These are phyloP conservation scores for Rhabdornis inornatus DNA, from an alignment of 2,113 vertebrate genomes.

Conservation along the genomic window DNA sequence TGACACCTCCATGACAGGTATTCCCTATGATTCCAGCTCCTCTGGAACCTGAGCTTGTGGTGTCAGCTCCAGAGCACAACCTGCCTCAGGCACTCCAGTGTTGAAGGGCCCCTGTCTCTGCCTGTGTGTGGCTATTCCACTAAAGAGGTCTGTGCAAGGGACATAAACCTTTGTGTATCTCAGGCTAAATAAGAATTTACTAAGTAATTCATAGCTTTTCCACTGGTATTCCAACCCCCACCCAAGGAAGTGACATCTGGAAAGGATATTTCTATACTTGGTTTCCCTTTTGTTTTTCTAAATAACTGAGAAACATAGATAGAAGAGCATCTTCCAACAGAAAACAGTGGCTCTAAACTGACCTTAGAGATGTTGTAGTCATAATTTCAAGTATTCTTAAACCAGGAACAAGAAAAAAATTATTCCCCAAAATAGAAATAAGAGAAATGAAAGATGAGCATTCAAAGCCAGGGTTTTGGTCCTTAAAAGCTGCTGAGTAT, in stretches of 20 bases:
- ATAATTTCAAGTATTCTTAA: background rate
- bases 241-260: accelerated
- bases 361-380: background rate
- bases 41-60: background rate
- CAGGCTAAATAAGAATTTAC: background rate
- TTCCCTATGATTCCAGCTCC: too few species aligned
- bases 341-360: background rate
- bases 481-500: background rate
- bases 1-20: background rate
- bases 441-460: background rate
- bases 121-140: background rate
- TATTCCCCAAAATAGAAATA: background rate
- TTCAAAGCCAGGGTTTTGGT: background rate
- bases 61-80: background rate
- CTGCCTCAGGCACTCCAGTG: accelerated
- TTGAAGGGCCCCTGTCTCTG: too few species aligned
- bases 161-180: accelerated
- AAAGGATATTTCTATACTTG: background rate
- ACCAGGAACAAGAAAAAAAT: background rate
- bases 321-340: background rate
- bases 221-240: background rate
- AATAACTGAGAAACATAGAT: background rate
- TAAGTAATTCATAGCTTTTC: background rate
- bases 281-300: background rate
- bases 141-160: too few species aligned